Evolutionary conservation across 2,888 invertebrate species (phyloP).

Genomic region (Agapostemon virescens): DNA sequence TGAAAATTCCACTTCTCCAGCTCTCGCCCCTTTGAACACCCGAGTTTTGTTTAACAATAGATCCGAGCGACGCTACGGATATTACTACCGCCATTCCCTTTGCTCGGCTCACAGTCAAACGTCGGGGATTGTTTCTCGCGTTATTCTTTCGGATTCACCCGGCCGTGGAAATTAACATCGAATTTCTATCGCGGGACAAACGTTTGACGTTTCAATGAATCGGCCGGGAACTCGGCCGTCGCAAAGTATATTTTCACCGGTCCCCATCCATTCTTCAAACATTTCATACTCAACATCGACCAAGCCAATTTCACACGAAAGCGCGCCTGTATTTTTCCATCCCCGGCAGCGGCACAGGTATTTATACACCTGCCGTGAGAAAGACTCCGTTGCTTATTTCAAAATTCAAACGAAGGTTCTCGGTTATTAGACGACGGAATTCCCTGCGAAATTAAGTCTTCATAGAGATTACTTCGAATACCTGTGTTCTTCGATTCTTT

Average conservation of each 20-base stretch:
- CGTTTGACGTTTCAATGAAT: constrained; percentile 27
- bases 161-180: constrained; percentile 21
- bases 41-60: constrained; percentile 29
- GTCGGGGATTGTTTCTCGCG: constrained; percentile 1
- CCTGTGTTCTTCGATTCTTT: too few relatives aligned
- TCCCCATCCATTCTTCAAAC: constrained; percentile 6
- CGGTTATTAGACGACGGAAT: too few relatives aligned
- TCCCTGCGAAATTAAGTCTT: too few relatives aligned
- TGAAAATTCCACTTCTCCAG: constrained; percentile 8
- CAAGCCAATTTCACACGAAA: not conserved
- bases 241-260: not conserved
- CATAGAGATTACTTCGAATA: too few relatives aligned
- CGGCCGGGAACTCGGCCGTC: not conserved
- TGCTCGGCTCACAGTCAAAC: constrained; percentile 23
- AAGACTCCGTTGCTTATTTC: not conserved
- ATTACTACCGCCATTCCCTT: not conserved
- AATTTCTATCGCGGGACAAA: constrained; percentile 10
- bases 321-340: not conserved
- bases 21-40: constrained; percentile 2
- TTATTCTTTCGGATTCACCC: constrained; percentile 4
- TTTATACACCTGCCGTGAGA: not conserved
- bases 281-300: not conserved
- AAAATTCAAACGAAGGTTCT: not conserved
- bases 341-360: too few relatives aligned
- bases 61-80: not conserved